A percentile compares a stretch with the other conserved stretches of the same genome.
phyloP scores from a whole-genome alignment of 2,888 invertebrate species.

The Nephrotoma appendiculata region DNA sequence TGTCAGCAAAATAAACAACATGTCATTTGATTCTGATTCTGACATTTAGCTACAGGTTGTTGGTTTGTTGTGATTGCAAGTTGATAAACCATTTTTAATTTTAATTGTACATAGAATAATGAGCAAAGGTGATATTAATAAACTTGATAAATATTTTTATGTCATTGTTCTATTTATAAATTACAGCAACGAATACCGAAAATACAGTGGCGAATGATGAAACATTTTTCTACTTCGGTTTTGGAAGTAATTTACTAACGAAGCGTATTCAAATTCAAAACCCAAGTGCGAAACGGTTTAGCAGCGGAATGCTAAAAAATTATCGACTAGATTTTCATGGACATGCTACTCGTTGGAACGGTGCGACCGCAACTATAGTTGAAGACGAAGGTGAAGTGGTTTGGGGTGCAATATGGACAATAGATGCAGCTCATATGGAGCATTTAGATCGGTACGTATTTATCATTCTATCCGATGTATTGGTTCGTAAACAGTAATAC shows the following conservation, averaged over 20 bases:
- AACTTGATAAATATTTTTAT: too few species aligned
- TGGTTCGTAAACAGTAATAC: neutral
- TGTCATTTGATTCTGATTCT: too few species aligned
- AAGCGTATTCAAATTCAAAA: conserved; percentile 68
- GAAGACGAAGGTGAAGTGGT: conserved; percentile 17
- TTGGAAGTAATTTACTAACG: conserved; percentile 74
- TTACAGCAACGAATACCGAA: neutral
- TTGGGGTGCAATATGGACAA: conserved; percentile 71
- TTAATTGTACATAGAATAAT: neutral
- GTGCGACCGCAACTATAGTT: conserved; percentile 72
- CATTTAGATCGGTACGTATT: conserved; percentile 52
- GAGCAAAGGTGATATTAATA: neutral
- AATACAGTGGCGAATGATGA: conserved; percentile 9
- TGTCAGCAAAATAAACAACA: neutral
- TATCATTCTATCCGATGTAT: neutral
- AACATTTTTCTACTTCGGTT: conserved; percentile 73
- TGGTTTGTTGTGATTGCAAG: neutral
- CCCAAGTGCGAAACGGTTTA: conserved; percentile 54
- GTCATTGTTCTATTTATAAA: neutral
- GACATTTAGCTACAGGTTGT: neutral
- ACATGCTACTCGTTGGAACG: conserved; percentile 54
- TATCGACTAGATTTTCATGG: conserved; percentile 54
- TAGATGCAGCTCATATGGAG: conserved; percentile 43
- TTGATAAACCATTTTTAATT: neutral
- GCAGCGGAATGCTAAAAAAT: conserved; percentile 53